Evolutionary conservation across 92 coral and sea anemone species (phyloP), one percentile per base, ranked within the genome.

Genomic region (Zoanthus gigantus): DNA sequence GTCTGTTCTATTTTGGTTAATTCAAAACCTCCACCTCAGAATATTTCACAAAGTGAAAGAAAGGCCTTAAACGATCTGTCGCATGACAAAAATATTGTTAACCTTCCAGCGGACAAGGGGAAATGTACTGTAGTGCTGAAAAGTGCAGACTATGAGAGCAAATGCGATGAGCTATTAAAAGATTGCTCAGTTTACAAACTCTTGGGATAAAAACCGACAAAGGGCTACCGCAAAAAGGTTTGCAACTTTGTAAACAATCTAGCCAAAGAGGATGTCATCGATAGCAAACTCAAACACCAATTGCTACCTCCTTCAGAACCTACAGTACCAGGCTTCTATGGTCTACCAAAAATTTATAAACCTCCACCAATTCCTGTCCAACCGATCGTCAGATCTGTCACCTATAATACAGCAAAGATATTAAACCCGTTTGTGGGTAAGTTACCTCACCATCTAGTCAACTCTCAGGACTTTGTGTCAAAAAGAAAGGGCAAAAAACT

Each of bases 41-140:
- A 68, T 68, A 68, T 68, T 68, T 68, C 73, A 42, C 73, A 42
- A 68, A 68, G 73, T 68, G 73, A 68, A 68, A 68, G 73, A 68
- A 68, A 68, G 73, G 73, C 73, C 73, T 68, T 68, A 68, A 68
- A 68, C 73, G 73, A 68, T 68, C 73, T 5, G 73, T 68, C 73
- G 73, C 73, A 42, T 68, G 73, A 68, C 37, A 30, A 68, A 23
- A 68, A 68, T 68, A 68, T 68, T 68, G 73, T 68, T 30, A 68
- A 18, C 73, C 73, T 68, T 68, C 73, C 73, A 42, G 23, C 23
- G 23, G 23, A 23, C 23, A 23, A 23, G 23, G 23, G 23, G 23
- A 23, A 23, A 23, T 23, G 73, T 5, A 68, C 73, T 68, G 73
- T 68, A 68, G 73, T 68, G 73, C 73, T 68, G 37, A 68, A 68